Base-by-base conservation (phyloP, 2,797 vertebrate genomes). In the Austrolebias charrua region DNA sequence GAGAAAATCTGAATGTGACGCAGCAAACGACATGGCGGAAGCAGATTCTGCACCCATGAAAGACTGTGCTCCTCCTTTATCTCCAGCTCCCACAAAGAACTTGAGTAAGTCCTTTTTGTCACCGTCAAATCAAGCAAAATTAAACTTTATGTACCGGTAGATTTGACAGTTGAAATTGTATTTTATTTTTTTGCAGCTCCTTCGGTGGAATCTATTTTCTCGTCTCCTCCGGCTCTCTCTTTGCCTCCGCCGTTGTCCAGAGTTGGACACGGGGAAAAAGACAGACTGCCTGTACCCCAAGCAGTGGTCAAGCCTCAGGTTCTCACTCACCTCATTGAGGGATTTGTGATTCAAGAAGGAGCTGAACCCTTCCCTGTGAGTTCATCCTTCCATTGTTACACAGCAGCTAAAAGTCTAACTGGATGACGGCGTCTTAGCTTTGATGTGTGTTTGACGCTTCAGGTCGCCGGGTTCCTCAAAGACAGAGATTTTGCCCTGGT, bases 301-400 rank as follows among this genome's bases (percentile, higher is more conserved):
- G 98, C 98, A 40, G 98, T 99, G 0, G 98, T 99, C 81, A 99
- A 99, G 86, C 98, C 98, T 35, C 98, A 99, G 84, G 98, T 99
- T 78, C 96, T 99, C 73, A 99, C 97, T 0, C 97, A 99, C 76
- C 95, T 99, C 76, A 99, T 99, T 8, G 97, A 99, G 81, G 98
- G 98, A 59, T 99, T 99, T 69, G 98, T 99, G 63, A 99, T 99
- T 88, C 97, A 99, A 88, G 98, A 99, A 79, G 98, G 98, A 88
- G 98, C 98, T 2, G 98, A 98, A 67, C 98, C 98, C 16, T 99
- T 99, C 87, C 98, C 98, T 58, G 98, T 99, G 88, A 92, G 95
- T 71, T 5, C 43, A 16, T 2, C 3, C 24, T 45, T n/a, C 1
- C 13, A 2, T 35, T 8, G 60, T n/a, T 56, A 48, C 16, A 16